Base-by-base conservation (phyloP, 2,113 vertebrate genomes). In the Oryctolagus cuniculus region DNA sequence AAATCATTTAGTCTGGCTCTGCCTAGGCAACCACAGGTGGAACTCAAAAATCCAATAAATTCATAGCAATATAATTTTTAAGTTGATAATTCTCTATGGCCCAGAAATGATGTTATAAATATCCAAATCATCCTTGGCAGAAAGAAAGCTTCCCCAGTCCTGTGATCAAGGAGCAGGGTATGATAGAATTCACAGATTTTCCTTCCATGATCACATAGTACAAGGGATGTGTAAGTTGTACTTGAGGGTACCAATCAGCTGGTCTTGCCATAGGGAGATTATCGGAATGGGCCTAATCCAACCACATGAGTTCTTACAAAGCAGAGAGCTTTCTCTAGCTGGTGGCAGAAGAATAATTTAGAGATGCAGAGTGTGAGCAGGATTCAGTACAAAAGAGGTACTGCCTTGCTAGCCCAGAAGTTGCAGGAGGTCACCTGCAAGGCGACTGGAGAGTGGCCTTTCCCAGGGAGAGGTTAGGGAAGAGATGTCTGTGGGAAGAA, bases 231-330 rank as follows among this genome's bases (percentile, higher is more conserved):
- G 87, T 86, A 22, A 66, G 38, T 74, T 61, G 13, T 77, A 34
- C 34, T 80, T 70, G 74, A 82, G 36, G 64, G 51, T 94, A 38
- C 31, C 80, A 70, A 84, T 84, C 61, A 83, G 34, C 70, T 70
- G 34, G 16, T 3, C 17, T 81, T 90, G 25, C 86, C 83, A 49
- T 8, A 55, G 38, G 44, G 66, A 38, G 44, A 89, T n/a, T 83
- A 31, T 19, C 72, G 89, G 49, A 17, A 24, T 36, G 8, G 36
- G 1, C 27, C 34, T 82, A 81, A 81, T 27, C 31, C 34, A 84
- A 44, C 44, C 34, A n/a, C 9, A 13, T 15, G 17, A 73, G 38
- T 70, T 51, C 9, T 34, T 64, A 63, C 87, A 81, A 86, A 73
- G 10, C 34, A 72, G 58, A 51, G 17, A 22, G 25, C 22, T 53